Percentiles rank a stretch among this genome's conserved stretches.
These are phyloP conservation scores for Hyperoplus immaculatus DNA, from an alignment of 2,797 vertebrate genomes.

Conservation along the genomic window DNA sequence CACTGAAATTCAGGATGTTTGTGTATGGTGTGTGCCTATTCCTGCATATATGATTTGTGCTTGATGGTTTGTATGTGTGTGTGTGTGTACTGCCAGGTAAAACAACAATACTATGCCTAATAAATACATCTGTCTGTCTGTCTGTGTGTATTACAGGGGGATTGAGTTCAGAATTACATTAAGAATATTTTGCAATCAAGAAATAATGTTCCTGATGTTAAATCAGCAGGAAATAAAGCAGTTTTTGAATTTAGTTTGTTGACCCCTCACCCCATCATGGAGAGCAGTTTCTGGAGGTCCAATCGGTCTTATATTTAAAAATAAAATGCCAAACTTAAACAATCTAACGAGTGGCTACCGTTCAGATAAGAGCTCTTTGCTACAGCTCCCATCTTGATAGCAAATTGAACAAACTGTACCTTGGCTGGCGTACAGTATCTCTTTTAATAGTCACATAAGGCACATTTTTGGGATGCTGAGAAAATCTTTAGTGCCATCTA, in stretches of 20 bases:
- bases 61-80: background rate
- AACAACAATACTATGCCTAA: slow-evolving; percentile 27
- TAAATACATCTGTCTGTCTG: background rate
- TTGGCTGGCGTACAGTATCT: slow-evolving; percentile 50
- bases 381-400: slow-evolving; percentile 54
- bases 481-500: slow-evolving; percentile 78
- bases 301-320: slow-evolving; percentile 22
- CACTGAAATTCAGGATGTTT: slow-evolving; percentile 40
- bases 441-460: slow-evolving; percentile 11
- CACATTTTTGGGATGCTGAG: background rate
- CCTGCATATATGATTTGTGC: background rate
- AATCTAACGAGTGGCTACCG: slow-evolving; percentile 32
- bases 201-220: background rate
- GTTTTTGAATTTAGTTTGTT: background rate
- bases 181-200: background rate
- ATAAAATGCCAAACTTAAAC: slow-evolving; percentile 14
- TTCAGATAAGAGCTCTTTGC: slow-evolving; percentile 51
- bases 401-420: slow-evolving; percentile 67
- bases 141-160: background rate
- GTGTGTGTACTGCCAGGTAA: slow-evolving; percentile 41
- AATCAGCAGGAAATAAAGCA: background rate
- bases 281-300: slow-evolving; percentile 8
- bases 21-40: background rate
- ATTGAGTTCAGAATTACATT: background rate
- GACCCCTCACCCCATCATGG: slow-evolving; percentile 15